These are phyloP conservation scores for Eulithis testata DNA, from an alignment of 2,888 invertebrate genomes.

Conservation along the genomic window DNA sequence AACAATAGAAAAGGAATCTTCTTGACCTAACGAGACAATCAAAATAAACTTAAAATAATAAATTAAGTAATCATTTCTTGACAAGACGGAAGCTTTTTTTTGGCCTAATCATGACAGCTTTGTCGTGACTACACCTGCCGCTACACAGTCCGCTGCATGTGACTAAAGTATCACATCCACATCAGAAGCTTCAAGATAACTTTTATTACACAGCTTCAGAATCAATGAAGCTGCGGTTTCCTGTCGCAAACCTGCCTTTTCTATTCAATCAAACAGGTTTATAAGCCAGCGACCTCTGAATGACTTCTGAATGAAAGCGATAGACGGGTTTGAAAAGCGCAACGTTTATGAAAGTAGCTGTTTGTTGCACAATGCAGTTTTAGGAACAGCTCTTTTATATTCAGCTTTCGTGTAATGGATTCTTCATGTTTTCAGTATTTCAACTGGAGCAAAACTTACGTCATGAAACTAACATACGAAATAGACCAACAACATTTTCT, in stretches of 20 bases:
- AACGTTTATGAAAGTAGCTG: conserved; percentile 22
- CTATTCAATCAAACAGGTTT: conserved; percentile 55
- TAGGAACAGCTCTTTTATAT: conserved; percentile 4
- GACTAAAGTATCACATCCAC: conserved; percentile 1
- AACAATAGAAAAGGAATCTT: too few relatives aligned
- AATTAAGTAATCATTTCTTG: too few relatives aligned
- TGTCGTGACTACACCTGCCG: background rate
- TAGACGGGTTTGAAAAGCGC: conserved; percentile 34
- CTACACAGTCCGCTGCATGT: conserved; percentile 10
- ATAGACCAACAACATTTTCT: too few relatives aligned
- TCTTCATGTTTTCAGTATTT: background rate
- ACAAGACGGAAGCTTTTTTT: too few relatives aligned
- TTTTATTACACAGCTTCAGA: conserved; percentile 33
- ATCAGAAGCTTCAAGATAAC: conserved; percentile 8
- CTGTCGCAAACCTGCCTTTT: conserved; percentile 53
- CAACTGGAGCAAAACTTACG: background rate
- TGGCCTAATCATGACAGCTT: too few relatives aligned
- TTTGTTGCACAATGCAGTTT: conserved; percentile 27
- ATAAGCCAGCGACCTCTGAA: conserved; percentile 39
- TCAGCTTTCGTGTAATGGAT: conserved; percentile 7
- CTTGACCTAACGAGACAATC: too few relatives aligned
- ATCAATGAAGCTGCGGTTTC: conserved; percentile 69
- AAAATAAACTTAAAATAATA: background rate
- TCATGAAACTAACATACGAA: too few relatives aligned
- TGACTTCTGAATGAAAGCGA: conserved; percentile 36